Percentiles rank a stretch among this genome's conserved stretches.
Conservation (phyloP, 2,888 invertebrate genomes). For the Dastarcus helophoroides region DNA sequence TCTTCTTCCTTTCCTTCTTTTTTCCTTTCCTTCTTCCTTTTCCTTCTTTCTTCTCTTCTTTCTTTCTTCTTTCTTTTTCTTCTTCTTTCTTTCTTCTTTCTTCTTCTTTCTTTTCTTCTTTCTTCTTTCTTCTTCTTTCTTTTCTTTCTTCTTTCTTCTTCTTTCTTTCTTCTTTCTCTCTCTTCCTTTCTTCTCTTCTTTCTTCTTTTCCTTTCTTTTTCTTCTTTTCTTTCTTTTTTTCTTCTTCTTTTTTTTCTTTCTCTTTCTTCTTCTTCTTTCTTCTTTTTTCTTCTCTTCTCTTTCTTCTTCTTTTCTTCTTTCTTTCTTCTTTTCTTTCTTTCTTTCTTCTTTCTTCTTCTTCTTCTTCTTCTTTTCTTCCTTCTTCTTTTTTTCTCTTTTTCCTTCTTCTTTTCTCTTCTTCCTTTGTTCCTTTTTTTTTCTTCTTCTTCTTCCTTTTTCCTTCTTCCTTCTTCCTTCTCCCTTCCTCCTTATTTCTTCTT, state of each 20-base stretch:
- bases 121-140: slow-evolving; percentile 2
- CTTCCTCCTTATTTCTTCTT: slow-evolving; percentile 1
- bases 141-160: too few species aligned
- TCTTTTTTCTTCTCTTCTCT: slow-evolving; percentile 1
- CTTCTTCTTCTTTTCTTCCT: slow-evolving; percentile 6
- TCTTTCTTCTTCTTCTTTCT: slow-evolving; percentile 2
- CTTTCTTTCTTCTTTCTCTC: slow-evolving; percentile 2
- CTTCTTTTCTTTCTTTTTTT: not conserved
- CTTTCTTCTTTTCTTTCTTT: slow-evolving; percentile 10
- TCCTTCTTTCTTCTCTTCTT: slow-evolving; percentile 1
- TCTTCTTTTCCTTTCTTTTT: not conserved
- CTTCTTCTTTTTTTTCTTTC: slow-evolving; percentile 3
- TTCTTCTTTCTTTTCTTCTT: too few species aligned
- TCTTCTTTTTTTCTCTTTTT: slow-evolving; percentile 13
- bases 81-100: slow-evolving; percentile 2
- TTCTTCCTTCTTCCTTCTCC: slow-evolving; percentile 6
- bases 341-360: slow-evolving; percentile 9
- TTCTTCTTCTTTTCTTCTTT: slow-evolving; percentile 12
- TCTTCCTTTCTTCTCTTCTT: slow-evolving; percentile 3
- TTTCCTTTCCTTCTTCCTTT: too few species aligned
- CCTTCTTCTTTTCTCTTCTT: slow-evolving; percentile 7
- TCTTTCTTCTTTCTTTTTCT: slow-evolving; percentile 1
- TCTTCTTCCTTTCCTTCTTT: too few species aligned
- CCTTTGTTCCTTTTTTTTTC: slow-evolving; percentile 6
- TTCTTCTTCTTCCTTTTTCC: slow-evolving; percentile 2